Conservation (phyloP, 2,113 vertebrate species). For the Clarias gariepinus region DNA sequence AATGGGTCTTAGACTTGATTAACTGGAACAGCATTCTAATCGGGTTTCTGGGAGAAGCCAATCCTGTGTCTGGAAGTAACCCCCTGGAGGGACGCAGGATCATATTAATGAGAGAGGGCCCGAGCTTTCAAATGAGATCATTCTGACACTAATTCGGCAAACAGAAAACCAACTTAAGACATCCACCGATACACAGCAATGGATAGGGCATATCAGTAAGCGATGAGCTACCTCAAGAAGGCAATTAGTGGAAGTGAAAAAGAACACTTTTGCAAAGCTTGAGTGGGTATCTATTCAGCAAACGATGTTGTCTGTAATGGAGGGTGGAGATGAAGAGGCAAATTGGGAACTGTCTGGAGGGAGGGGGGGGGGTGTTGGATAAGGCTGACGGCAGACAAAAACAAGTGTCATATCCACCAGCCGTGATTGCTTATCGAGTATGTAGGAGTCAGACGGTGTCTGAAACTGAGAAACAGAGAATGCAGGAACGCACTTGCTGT, state of each 20-base stretch:
- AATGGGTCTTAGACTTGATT: conserved; percentile 51
- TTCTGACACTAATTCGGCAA: conserved; percentile 54
- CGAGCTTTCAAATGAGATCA: conserved; percentile 54
- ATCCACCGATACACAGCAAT: conserved; percentile 43
- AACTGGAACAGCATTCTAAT: conserved; percentile 59
- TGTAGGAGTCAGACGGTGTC: conserved; percentile 41
- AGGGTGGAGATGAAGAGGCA: conserved; percentile 48
- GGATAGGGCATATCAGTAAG: conserved; percentile 43
- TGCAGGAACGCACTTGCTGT: neutral
- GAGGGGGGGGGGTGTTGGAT: neutral
- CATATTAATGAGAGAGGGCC: conserved; percentile 53
- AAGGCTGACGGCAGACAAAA: conserved; percentile 40
- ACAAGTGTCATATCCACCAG: conserved; percentile 36
- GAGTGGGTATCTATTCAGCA: conserved; percentile 33
- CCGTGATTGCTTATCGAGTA: conserved; percentile 38
- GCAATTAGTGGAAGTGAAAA: conserved; percentile 37
- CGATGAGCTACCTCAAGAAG: conserved; percentile 49
- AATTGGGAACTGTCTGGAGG: conserved; percentile 33
- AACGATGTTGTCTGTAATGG: conserved; percentile 20
- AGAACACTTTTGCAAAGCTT: conserved; percentile 29
- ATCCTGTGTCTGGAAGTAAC: conserved; percentile 29
- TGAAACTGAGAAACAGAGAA: neutral
- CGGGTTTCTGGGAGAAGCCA: conserved; percentile 53
- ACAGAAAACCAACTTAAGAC: conserved; percentile 51
- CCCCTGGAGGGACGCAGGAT: conserved; percentile 44